Conservation (phyloP, 2,113 vertebrate species). For the Pionites leucogaster region DNA sequence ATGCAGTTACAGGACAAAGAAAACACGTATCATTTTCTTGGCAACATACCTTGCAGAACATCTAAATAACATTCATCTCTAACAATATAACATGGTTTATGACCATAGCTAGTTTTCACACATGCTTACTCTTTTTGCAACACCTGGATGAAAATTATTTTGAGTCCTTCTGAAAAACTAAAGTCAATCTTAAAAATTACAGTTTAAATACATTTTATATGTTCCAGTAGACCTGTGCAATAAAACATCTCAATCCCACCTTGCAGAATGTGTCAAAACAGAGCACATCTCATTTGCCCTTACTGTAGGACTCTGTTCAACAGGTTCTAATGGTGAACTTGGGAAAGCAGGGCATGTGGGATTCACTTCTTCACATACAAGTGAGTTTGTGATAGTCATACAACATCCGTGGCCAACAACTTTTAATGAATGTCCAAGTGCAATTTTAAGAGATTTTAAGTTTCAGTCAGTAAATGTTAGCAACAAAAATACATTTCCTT, state of each 20-base stretch:
- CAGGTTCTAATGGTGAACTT: background rate
- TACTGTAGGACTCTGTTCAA: background rate
- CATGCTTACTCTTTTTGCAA: background rate
- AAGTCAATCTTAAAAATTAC: background rate
- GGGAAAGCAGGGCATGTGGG: background rate
- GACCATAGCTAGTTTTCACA: background rate
- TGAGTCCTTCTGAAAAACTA: background rate
- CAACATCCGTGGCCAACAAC: background rate
- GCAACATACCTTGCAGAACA: background rate
- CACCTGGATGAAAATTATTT: background rate
- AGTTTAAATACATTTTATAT: background rate
- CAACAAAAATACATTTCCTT: background rate
- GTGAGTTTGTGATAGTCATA: background rate
- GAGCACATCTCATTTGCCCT: background rate
- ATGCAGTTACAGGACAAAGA: background rate
- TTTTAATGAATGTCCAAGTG: background rate
- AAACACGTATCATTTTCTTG: rapidly evolving
- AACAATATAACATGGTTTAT: rapidly evolving
- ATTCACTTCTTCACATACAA: background rate
- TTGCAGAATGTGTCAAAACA: background rate
- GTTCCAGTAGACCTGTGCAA: constrained; percentile 2
- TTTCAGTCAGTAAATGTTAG: background rate
- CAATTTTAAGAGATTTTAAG: background rate
- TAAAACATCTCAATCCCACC: background rate
- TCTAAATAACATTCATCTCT: background rate